Percentiles rank a stretch among this genome's conserved stretches.
These are phyloP conservation scores for Colistium nudipinnis DNA, from an alignment of 2,113 vertebrate genomes.

Conservation along the genomic window DNA sequence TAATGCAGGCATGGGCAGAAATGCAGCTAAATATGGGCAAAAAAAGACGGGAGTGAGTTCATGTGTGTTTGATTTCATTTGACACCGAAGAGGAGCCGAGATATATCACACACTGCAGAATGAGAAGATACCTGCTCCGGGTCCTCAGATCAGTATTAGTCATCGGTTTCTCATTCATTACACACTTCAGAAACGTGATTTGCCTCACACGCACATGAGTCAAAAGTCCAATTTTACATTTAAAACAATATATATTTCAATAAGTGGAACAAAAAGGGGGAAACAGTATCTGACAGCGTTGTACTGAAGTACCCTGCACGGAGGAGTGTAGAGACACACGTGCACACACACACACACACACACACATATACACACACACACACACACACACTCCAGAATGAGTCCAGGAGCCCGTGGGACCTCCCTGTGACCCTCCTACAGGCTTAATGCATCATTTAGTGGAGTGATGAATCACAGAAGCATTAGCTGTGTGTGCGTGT, in stretches of 20 bases:
- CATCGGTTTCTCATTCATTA: no score
- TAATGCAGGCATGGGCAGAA: slow-evolving; percentile 59
- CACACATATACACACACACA: no score
- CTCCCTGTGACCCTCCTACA: slow-evolving; percentile 23
- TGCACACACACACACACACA: no score
- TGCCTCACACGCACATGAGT: no score
- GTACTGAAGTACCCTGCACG: slow-evolving; percentile 2
- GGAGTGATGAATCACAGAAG: no score
- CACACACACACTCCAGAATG: slow-evolving; percentile 30
- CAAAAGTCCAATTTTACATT: no score
- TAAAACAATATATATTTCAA: no score
- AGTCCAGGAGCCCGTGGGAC: slow-evolving; percentile 26
- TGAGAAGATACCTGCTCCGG: slow-evolving; percentile 21
- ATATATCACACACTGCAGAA: not conserved
- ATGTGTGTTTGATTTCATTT: slow-evolving; percentile 14
- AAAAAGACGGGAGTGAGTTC: slow-evolving; percentile 9
- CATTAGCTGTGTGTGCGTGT: no score
- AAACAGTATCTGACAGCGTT: slow-evolving; percentile 6
- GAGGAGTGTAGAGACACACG: not conserved
- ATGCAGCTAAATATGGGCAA: slow-evolving; percentile 38
- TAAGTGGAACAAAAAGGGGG: no score
- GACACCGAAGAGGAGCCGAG: slow-evolving; percentile 21
- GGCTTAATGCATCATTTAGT: no score
- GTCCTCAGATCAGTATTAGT: no score
- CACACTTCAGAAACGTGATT: no score